Evolutionary conservation across 2,888 invertebrate species (phyloP).

Genomic region (Stramonita haemastoma): DNA sequence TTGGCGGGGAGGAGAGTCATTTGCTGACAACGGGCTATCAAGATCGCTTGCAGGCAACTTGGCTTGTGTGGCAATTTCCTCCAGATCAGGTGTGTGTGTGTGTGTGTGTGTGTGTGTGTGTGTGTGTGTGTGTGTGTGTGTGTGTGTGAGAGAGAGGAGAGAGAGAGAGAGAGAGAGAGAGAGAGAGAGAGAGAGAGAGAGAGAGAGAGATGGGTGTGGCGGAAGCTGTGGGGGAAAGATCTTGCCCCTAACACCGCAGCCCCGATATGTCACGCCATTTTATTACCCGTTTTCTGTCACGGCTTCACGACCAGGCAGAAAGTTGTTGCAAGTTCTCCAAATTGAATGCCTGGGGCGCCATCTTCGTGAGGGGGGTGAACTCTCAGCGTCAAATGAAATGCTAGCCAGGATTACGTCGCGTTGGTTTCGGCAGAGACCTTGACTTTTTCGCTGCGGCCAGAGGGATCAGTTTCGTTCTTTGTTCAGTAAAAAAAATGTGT

Average conservation of each 20-base stretch:
- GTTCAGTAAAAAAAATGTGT: not conserved
- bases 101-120: not conserved
- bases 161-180: not conserved
- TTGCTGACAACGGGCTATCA: slow-evolving; percentile 13
- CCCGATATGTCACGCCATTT: not conserved
- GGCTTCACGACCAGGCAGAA: not conserved
- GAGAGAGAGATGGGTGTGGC: not conserved
- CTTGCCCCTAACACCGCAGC: not conserved
- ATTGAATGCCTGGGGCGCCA: not conserved
- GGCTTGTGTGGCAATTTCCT: slow-evolving; percentile 6
- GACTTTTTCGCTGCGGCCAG: not conserved
- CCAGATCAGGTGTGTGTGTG: not conserved
- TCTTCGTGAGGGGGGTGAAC: not conserved
- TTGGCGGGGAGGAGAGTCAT: not conserved
- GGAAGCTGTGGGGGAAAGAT: no score
- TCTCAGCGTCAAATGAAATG: not conserved
- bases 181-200: not conserved
- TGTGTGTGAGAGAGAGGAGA: not conserved
- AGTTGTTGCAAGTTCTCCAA: not conserved
- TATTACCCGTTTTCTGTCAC: not conserved
- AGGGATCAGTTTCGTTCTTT: not conserved
- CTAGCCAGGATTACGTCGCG: no score
- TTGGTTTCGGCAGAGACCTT: no score
- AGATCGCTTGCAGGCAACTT: not conserved
- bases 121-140: not conserved